Evolutionary conservation across 2,888 invertebrate species (phyloP).

Genomic region (Mycalesis mineus): DNA sequence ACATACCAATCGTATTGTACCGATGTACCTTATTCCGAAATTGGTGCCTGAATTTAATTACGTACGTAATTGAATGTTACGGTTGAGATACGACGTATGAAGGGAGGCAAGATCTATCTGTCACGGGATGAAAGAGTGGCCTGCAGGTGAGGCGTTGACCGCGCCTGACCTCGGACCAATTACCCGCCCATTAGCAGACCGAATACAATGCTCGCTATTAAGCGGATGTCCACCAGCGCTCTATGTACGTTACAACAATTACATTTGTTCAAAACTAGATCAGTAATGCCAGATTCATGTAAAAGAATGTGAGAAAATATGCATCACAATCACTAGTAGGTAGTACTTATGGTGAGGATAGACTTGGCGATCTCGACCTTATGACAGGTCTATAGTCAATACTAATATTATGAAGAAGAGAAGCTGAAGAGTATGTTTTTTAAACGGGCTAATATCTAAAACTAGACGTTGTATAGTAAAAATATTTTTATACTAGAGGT

Average conservation of each 20-base stretch:
- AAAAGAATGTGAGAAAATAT: neutral
- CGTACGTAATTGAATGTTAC: slow-evolving; percentile 52
- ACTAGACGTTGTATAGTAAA: too few relatives aligned
- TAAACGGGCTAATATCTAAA: too few relatives aligned
- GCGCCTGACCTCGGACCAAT: slow-evolving; percentile 58
- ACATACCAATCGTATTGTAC: neutral
- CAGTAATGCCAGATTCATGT: neutral
- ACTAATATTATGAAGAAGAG: too few relatives aligned
- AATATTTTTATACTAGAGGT: too few relatives aligned
- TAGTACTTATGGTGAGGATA: too few relatives aligned
- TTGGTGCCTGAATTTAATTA: slow-evolving; percentile 48
- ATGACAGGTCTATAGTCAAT: too few relatives aligned
- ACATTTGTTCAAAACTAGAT: slow-evolving; percentile 42
- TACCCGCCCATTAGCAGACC: slow-evolving; percentile 64
- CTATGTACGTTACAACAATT: slow-evolving; percentile 52
- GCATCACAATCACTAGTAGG: neutral
- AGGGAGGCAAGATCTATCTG: slow-evolving; percentile 33
- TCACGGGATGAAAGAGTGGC: slow-evolving; percentile 36
- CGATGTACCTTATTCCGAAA: slow-evolving; percentile 36
- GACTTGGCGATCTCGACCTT: too few relatives aligned
- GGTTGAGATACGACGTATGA: slow-evolving; percentile 37
- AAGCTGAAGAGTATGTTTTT: too few relatives aligned
- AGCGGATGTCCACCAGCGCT: slow-evolving; percentile 57
- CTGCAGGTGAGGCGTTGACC: slow-evolving; percentile 51
- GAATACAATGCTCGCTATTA: slow-evolving; percentile 66